Evolutionary conservation across 2,797 vertebrate species (phyloP).

Genomic region (Neosalanx taihuensis): DNA sequence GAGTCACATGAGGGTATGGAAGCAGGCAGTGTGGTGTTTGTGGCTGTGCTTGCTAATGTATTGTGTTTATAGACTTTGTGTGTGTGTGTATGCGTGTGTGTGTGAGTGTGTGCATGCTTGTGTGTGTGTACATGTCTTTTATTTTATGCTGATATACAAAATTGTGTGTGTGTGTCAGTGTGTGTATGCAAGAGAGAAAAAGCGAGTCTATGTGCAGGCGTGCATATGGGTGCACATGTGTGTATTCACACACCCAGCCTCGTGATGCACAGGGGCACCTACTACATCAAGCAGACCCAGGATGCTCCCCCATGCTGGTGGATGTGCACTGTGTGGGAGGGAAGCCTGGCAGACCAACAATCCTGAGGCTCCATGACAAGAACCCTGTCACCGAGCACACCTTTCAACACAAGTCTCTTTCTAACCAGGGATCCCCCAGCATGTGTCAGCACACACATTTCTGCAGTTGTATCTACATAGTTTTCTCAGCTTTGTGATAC

Average conservation of each 20-base stretch:
- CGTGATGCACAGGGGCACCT: slow-evolving; percentile 24
- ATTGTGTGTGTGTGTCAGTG: neutral
- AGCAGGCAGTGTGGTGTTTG: slow-evolving; percentile 59
- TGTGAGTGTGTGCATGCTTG: slow-evolving; percentile 18
- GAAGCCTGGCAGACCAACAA: neutral
- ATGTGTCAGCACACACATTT: neutral
- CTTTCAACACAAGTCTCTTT: neutral
- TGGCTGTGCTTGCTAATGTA: slow-evolving; percentile 35
- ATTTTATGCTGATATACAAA: slow-evolving; percentile 4
- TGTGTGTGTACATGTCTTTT: slow-evolving; percentile 15
- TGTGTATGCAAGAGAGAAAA: slow-evolving; percentile 1
- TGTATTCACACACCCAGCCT: slow-evolving; percentile 24
- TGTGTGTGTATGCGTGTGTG: slow-evolving; percentile 8
- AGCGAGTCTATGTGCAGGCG: slow-evolving; percentile 10
- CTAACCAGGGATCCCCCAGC: no score
- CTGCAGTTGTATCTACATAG: neutral
- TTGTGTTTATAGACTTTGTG: neutral
- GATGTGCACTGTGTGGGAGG: slow-evolving; percentile 9
- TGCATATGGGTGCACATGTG: neutral
- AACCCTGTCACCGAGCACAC: neutral
- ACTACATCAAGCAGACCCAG: neutral
- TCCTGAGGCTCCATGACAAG: neutral
- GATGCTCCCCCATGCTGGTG: slow-evolving; percentile 27
- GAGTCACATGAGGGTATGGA: slow-evolving; percentile 77
- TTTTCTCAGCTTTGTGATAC: neutral